Evolutionary conservation across 2,888 invertebrate species (phyloP), one percentile per base, ranked within the genome.

Genomic region (Parochlus steinenii): DNA sequence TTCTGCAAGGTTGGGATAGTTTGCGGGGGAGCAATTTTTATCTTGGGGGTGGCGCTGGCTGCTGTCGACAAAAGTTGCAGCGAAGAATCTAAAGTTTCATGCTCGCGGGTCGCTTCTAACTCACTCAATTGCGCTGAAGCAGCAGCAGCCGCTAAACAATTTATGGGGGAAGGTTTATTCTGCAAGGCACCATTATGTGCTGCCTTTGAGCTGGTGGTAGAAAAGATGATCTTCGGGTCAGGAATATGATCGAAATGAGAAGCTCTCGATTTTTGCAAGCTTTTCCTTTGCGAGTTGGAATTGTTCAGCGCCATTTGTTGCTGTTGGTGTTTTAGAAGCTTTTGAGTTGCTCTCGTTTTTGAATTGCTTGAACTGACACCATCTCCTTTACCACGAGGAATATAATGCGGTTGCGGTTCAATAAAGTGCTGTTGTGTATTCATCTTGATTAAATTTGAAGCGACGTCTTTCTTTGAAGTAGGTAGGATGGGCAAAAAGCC

Each of bases 181-280:
- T 16, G 17, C 10, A 11, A 12, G 11, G 22, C 5, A 10, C 20
- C 19, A 4, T 25, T n/a, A 12, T 20, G 12, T 18, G 16, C 25
- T 12, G 8, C 22, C 20, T 18, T 26, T 8, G 36, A 36, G 6
- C 27, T 27, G 3, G 18, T 30, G 22, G 36, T 36, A 16, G 23
- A 30, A 23, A 36, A 36, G 8, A 36, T 36, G 5, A 36, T 36
- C 30, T 36, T 29, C 11, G 36, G 36, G 18, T 36, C 36, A 10
- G 36, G 36, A 28, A 36, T 36, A n/a, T 36, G 24, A 24, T 36
- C 36, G 30, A 36, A n/a, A n/a, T n/a, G n/a, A n/a, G n/a, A n/a
- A n/a, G n/a, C n/a, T n/a, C n/a, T n/a, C n/a, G n/a, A n/a, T n/a
- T n/a, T n/a, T n/a, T n/a, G n/a, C n/a, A n/a, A n/a, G n/a, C n/a